Percentiles rank a stretch among this genome's conserved stretches.
phyloP scores from a whole-genome alignment of 2,888 invertebrate species.

The Tromatobia lineatoria region DNA sequence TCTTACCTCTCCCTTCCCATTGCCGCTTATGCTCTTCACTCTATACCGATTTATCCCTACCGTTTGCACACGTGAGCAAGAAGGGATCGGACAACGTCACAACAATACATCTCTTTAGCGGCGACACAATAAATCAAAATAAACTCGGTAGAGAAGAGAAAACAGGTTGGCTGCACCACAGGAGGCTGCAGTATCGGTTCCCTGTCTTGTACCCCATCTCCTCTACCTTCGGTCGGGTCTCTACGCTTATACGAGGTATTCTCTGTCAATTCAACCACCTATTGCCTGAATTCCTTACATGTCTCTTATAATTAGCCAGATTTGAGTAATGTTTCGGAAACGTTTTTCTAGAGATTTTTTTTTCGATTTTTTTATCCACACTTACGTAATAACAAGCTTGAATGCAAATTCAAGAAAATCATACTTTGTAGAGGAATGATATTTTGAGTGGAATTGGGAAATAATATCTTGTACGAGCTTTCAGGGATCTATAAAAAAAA shows the following conservation, averaged over 20 bases:
- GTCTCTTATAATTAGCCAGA: too few species aligned
- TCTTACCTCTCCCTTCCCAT: conserved; percentile 42
- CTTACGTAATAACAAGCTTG: too few species aligned
- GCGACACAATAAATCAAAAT: conserved; percentile 83
- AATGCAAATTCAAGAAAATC: too few species aligned
- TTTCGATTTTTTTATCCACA: too few species aligned
- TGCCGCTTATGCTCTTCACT: background rate
- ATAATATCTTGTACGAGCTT: too few species aligned
- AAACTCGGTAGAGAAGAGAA: conserved; percentile 77
- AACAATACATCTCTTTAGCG: conserved; percentile 83
- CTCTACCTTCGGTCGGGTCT: background rate
- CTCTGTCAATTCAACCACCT: background rate
- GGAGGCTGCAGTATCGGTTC: conserved; percentile 74
- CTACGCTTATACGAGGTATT: background rate
- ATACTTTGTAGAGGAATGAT: too few species aligned
- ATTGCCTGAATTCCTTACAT: too few species aligned
- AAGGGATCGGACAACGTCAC: conserved; percentile 78
- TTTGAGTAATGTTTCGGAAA: too few species aligned
- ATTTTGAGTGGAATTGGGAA: too few species aligned
- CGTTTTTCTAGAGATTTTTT: too few species aligned
- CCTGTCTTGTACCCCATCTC: conserved; percentile 15
- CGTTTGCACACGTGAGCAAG: conserved; percentile 67
- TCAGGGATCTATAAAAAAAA: too few species aligned
- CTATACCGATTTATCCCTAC: conserved; percentile 50
- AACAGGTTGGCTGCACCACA: conserved; percentile 81